Base-by-base conservation (phyloP, 2,113 vertebrate species). In the Xenopus borealis region DNA sequence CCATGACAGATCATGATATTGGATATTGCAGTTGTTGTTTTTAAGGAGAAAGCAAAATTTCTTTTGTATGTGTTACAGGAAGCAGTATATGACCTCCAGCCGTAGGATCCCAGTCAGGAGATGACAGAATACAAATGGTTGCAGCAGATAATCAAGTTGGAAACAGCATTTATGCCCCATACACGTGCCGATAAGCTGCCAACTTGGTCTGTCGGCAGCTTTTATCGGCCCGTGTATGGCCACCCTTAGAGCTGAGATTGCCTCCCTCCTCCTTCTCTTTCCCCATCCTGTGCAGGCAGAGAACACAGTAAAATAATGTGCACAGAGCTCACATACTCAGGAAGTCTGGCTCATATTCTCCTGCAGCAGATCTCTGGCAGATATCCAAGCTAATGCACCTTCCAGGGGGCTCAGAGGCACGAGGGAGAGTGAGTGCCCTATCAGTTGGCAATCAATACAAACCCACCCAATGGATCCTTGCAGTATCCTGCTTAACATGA, bases 161-260 rank as follows among this genome's bases (percentile, higher is more conserved):
- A 79, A 20, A 64, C 58, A 63, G n/a, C 85, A 85, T 30, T 67
- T 58, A n/a, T n/a, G n/a, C n/a, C n/a, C n/a, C n/a, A n/a, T n/a
- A n/a, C n/a, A n/a, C n/a, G n/a, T n/a, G n/a, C n/a, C n/a, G n/a
- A n/a, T n/a, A n/a, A n/a, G n/a, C n/a, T n/a, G n/a, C n/a, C n/a
- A n/a, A n/a, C n/a, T n/a, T n/a, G n/a, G n/a, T n/a, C n/a, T n/a
- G n/a, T n/a, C n/a, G n/a, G n/a, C n/a, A n/a, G n/a, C n/a, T n/a
- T n/a, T n/a, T n/a, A n/a, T n/a, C n/a, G n/a, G n/a, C n/a, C n/a
- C n/a, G n/a, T n/a, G n/a, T n/a, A n/a, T n/a, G n/a, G n/a, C 72
- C 58, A 53, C 64, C 64, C 23, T 27, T 27, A 27, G 63, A 50
- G 57, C 55, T 53, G 33, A 59, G 20, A 18, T 57, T 66, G 47